Conservation (phyloP, 2,113 vertebrate species). For the Rhipidura dahli region DNA sequence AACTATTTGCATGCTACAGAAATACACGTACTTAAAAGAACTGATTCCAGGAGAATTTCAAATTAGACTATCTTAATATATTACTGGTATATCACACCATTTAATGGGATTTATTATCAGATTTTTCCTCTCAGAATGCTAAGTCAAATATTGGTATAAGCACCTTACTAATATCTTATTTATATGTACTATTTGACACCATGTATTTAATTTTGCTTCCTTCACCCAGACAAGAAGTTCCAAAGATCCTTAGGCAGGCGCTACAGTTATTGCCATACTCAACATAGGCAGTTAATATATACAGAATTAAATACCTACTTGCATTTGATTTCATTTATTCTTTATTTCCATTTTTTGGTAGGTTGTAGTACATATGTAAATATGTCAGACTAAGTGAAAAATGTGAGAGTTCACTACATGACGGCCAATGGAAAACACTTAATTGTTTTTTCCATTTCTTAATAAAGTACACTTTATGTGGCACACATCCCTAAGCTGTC, state of each 20-base stretch:
- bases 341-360: background rate
- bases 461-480: background rate
- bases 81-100: background rate
- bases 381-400: background rate
- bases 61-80: background rate
- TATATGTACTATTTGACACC: background rate
- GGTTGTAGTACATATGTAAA: background rate
- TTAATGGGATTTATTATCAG: background rate
- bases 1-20: background rate
- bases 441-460: background rate
- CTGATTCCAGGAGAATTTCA: background rate
- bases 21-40: background rate
- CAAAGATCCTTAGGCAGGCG: background rate
- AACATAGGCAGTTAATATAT: background rate
- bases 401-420: background rate
- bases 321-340: background rate
- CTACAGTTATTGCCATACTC: background rate
- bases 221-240: background rate
- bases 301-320: background rate
- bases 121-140: background rate
- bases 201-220: background rate
- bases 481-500: background rate
- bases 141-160: background rate
- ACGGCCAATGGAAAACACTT: background rate
- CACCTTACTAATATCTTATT: background rate